Percentiles rank a stretch among this genome's conserved stretches.
Conservation (phyloP, 2,888 invertebrate genomes). For the Escarpia spicata region DNA sequence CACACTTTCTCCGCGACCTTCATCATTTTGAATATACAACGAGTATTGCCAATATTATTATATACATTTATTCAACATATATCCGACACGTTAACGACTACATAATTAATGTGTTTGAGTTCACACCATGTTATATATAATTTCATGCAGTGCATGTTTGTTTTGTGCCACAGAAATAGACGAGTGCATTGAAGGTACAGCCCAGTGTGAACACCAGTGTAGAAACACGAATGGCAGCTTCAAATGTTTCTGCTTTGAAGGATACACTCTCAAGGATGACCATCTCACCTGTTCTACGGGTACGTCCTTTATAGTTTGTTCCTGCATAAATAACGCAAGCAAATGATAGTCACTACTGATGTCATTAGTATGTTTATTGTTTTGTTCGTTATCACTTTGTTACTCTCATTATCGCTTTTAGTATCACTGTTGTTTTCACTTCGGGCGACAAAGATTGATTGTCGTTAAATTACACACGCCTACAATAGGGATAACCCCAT, state of each 20-base stretch:
- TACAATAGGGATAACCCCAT: too few species aligned
- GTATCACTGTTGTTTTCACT: too few species aligned
- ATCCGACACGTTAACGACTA: background rate
- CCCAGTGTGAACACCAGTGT: background rate
- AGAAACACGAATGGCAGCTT: background rate
- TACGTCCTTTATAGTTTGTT: background rate
- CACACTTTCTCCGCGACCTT: too few species aligned
- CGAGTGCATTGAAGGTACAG: background rate
- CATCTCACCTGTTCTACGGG: background rate
- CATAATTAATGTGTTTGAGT: background rate
- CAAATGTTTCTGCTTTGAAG: background rate
- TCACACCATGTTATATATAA: too few species aligned
- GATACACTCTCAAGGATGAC: background rate
- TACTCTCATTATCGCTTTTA: too few species aligned
- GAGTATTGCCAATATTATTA: background rate
- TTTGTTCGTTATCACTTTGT: too few species aligned
- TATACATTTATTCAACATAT: background rate
- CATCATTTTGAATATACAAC: too few species aligned
- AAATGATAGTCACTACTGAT: too few species aligned
- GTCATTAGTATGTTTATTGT: too few species aligned
- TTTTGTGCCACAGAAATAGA: background rate
- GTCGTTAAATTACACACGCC: too few species aligned
- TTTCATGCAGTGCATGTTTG: background rate
- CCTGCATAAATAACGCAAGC: too few species aligned
- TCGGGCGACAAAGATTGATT: too few species aligned